These are phyloP conservation scores for Dolichopus griseipennis DNA, from an alignment of 2,888 invertebrate species.

Conservation along the genomic window DNA sequence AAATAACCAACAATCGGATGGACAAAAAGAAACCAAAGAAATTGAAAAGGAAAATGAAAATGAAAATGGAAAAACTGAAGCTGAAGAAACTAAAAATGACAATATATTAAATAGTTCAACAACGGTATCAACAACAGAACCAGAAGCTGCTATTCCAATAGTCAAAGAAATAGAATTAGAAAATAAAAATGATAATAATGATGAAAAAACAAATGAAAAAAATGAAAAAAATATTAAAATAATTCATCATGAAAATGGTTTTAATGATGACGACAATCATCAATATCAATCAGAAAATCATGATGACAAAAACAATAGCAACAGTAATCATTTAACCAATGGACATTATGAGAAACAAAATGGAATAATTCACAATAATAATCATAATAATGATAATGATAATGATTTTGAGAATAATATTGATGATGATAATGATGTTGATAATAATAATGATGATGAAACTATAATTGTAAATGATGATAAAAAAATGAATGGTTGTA, in stretches of 20 bases:
- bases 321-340: not conserved
- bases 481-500: not conserved
- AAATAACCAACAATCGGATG: not conserved
- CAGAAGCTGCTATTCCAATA: not conserved
- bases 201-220: slow-evolving; percentile 5
- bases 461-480: not conserved
- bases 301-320: slow-evolving; percentile 32
- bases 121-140: not conserved
- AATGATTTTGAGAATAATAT: not conserved
- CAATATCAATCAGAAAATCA: slow-evolving; percentile 29
- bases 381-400: slow-evolving; percentile 28
- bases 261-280: slow-evolving; percentile 8
- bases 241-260: slow-evolving; percentile 17
- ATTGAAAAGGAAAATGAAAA: slow-evolving; percentile 41
- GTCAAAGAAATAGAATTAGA: not conserved
- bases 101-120: slow-evolving; percentile 33
- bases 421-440: too few relatives aligned
- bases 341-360: slow-evolving; percentile 1
- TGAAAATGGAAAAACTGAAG: slow-evolving; percentile 46
- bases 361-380: not conserved
- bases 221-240: not conserved
- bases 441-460: not conserved
- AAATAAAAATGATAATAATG: not conserved
- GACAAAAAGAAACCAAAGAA: too few relatives aligned
- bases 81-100: slow-evolving; percentile 42